Evolutionary conservation across 1,140 invertebrate species (phyloP), one percentile per base, ranked within the genome.

Genomic region (Rhyacophila brunnea): DNA sequence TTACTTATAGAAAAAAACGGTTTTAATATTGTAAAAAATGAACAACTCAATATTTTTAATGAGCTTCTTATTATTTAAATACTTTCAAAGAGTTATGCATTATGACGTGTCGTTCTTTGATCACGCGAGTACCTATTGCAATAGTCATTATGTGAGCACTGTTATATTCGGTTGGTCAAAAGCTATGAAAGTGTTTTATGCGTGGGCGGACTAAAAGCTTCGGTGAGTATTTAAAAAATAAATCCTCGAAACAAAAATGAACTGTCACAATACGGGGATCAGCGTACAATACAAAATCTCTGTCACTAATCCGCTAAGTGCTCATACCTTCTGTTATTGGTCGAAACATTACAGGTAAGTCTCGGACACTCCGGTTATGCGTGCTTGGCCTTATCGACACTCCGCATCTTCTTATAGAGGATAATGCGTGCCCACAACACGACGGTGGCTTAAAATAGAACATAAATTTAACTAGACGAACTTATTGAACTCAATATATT

Each of bases 231-330:
- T 62, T 62, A 51, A 51, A 20, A 57, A 43, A 63, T 54, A 63
- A 58, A 63, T 63, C 60, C 60, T 58, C 55, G 48, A 63, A 59
- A 64, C 61, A 64, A 64, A 64, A 64, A 55, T 56, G 50, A 58
- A 64, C 56, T 64, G 61, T 64, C 61, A 64, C 51, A 64, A 64
- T 64, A 64, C 53, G 35, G 18, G 46, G 51, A 54, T 43, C 49
- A 53, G 20, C 50, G 50, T 50, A 58, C 55, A 58, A 54, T 63
- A 58, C 60, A 58, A 58, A 50, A 55, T 56, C 46, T 40, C 45
- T 64, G 51, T 59, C 56, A 59, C 56, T 64, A 64, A 64, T 59
- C 61, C 56, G 56, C 51, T 64, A 64, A 64, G 57, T 59, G 57
- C 51, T 59, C 56, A 14, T 50, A 49, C 19, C 20, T 42, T 13